Conservation (phyloP, 2,113 vertebrate genomes). For the Limanda limanda region DNA sequence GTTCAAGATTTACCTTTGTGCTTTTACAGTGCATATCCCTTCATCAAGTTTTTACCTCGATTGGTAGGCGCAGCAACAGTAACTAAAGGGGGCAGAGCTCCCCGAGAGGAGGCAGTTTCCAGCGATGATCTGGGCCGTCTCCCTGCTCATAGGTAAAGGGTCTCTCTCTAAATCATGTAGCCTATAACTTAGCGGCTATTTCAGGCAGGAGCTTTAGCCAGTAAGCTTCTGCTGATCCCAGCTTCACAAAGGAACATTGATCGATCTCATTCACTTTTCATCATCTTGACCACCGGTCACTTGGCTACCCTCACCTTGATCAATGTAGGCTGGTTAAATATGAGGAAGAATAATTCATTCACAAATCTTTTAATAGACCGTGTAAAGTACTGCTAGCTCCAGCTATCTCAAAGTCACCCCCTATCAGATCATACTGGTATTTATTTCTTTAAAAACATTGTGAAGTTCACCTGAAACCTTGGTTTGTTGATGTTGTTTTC, state of each 20-base stretch:
- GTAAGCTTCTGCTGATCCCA: conserved; percentile 70
- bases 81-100: not conserved
- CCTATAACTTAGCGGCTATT: conserved; percentile 62
- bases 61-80: not conserved
- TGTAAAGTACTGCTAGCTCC: not conserved
- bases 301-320: not conserved
- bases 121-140: conserved; percentile 1
- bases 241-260: conserved; percentile 44
- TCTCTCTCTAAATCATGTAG: conserved; percentile 17
- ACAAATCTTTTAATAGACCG: not conserved
- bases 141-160: conserved; percentile 32
- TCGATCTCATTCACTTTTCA: conserved; percentile 24
- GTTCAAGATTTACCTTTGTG: not conserved
- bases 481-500: not conserved
- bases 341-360: not conserved
- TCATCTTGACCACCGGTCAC: not conserved
- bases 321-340: not conserved
- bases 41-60: too few species aligned
- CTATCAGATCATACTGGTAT: not conserved
- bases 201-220: conserved; percentile 59
- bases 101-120: not conserved
- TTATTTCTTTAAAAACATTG: not conserved
- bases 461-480: not conserved
- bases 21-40: not conserved
- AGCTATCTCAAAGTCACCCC: not conserved